Percentiles rank a stretch among this genome's conserved stretches.
These are phyloP conservation scores for Nasonia giraulti DNA, from an alignment of 1,140 invertebrate genomes.

Conservation along the genomic window DNA sequence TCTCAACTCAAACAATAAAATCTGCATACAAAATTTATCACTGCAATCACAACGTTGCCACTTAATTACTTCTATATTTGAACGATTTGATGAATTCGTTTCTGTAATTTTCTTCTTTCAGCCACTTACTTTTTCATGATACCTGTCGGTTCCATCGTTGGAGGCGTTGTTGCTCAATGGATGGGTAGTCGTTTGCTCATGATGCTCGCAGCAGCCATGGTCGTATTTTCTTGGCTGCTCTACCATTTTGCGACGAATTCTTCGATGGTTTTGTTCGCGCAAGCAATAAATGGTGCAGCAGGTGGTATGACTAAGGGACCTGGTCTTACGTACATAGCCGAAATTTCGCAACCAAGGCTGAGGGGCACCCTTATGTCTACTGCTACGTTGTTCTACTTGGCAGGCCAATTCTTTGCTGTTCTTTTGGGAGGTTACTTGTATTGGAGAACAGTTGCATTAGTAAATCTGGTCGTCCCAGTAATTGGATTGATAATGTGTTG, in stretches of 20 bases:
- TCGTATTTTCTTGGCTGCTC: background rate
- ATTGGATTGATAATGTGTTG: constrained; percentile 78
- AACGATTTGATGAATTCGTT: too few relatives aligned
- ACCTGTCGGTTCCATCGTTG: background rate
- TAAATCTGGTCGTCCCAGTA: constrained; percentile 81
- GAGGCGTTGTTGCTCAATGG: background rate
- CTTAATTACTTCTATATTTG: too few relatives aligned
- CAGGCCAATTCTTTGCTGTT: constrained; percentile 82
- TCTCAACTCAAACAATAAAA: too few relatives aligned
- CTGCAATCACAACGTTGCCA: too few relatives aligned
- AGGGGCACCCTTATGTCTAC: constrained; percentile 83
- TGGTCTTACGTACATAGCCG: constrained; percentile 86
- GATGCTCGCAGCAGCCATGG: background rate
- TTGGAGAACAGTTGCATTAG: constrained; percentile 81
- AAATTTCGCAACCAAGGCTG: constrained; percentile 84
- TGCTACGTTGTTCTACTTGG: constrained; percentile 81
- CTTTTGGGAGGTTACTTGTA: constrained; percentile 80
- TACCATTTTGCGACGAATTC: background rate
- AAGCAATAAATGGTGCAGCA: constrained; percentile 79
- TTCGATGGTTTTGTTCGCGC: background rate
- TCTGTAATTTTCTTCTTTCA: background rate
- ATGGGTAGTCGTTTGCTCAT: background rate
- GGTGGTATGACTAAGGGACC: constrained; percentile 86
- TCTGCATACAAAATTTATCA: too few relatives aligned
- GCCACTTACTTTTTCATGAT: background rate